A percentile compares a stretch with the other conserved stretches of the same genome.
phyloP scores from a whole-genome alignment of 23 tunicate species.

The Phallusia fumigata region DNA sequence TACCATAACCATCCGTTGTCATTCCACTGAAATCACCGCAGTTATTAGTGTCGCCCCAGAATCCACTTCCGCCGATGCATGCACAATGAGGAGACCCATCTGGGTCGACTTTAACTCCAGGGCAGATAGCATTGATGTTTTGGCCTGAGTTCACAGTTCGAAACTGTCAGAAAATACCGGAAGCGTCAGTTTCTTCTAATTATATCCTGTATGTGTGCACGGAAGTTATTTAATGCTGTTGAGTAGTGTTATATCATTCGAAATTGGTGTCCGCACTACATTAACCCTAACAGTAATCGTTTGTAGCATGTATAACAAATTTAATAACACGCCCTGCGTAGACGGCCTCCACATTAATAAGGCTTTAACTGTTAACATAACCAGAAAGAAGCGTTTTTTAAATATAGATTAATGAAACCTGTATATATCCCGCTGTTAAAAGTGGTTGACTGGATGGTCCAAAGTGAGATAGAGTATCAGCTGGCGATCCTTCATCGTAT shows the following conservation, averaged over 20 bases:
- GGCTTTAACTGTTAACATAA: too few relatives aligned
- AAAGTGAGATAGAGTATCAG: constrained; percentile 9
- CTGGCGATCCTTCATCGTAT: constrained; percentile 20
- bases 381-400: too few relatives aligned
- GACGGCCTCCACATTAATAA: too few relatives aligned
- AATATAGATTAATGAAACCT: background rate
- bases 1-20: constrained; percentile 2
- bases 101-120: background rate
- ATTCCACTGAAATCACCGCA: constrained; percentile 14
- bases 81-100: background rate
- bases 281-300: too few relatives aligned
- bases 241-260: too few relatives aligned
- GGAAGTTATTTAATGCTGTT: too few relatives aligned
- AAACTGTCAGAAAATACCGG: background rate
- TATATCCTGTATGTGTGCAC: too few relatives aligned
- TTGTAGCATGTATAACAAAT: too few relatives aligned
- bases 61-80: background rate
- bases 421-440: constrained; percentile 7
- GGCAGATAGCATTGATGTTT: background rate
- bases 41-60: background rate
- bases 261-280: too few relatives aligned
- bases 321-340: too few relatives aligned
- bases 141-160: background rate
- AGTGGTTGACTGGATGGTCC: background rate
- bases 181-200: too few relatives aligned